Conservation (phyloP, 2,797 vertebrate genomes). For the Fistularia tabacaria region DNA sequence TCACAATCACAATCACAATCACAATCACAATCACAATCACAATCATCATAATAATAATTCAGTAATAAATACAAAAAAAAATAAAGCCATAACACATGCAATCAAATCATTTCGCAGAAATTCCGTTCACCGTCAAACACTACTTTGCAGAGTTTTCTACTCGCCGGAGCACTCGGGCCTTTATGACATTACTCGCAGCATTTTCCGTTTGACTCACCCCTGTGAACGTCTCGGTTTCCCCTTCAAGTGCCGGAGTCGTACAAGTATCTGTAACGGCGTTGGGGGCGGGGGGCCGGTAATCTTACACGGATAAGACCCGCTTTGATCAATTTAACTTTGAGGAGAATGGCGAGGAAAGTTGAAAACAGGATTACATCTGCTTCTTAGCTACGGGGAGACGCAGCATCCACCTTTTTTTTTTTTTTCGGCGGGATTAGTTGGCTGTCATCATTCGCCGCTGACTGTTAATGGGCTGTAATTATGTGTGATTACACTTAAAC, state of each 20-base stretch:
- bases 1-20: too few species aligned
- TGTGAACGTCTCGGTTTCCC: not conserved
- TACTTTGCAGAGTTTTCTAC: too few species aligned
- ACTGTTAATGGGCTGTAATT: conserved; percentile 41
- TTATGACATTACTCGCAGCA: too few species aligned
- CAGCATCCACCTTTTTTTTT: conserved; percentile 33
- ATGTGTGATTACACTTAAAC: conserved; percentile 43
- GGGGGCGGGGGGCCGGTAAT: not conserved
- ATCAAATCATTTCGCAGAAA: too few species aligned
- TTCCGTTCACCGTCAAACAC: too few species aligned
- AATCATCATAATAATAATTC: too few species aligned
- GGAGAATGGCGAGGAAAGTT: conserved; percentile 3
- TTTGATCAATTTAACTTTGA: conserved; percentile 22
- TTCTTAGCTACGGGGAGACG: conserved; percentile 8
- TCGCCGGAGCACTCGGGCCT: too few species aligned
- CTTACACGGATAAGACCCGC: conserved; percentile 2
- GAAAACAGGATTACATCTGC: conserved; percentile 21
- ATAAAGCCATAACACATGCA: too few species aligned
- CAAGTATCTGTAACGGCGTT: not conserved
- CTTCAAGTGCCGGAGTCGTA: not conserved
- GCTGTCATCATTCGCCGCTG: conserved; percentile 24
- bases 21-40: too few species aligned
- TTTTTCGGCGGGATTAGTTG: conserved; percentile 16
- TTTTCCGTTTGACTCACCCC: too few species aligned
- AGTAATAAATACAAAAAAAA: too few species aligned